A percentile compares a stretch with the other conserved stretches of the same genome.
These are phyloP conservation scores for Macroramphosus scolopax DNA, from an alignment of 2,797 vertebrate genomes.

Conservation along the genomic window DNA sequence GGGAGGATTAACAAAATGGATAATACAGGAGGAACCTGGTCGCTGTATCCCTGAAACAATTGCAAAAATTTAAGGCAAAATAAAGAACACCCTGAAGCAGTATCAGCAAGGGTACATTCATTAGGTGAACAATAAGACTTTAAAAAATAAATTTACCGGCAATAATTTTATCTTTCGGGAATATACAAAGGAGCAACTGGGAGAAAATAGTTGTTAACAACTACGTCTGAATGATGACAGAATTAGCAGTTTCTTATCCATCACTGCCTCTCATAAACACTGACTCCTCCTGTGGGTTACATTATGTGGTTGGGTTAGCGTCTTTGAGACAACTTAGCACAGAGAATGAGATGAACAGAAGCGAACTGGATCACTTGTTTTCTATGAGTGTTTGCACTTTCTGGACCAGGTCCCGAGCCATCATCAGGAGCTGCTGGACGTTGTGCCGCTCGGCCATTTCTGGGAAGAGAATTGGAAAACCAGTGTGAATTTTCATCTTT, in stretches of 20 bases:
- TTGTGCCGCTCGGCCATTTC: conserved; percentile 97
- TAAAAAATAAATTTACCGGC: conserved; percentile 51
- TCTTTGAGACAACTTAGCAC: conserved; percentile 23
- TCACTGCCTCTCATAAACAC: conserved; percentile 34
- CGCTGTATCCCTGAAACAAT: conserved; percentile 67
- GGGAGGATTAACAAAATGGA: conserved; percentile 25
- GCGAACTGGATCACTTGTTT: conserved; percentile 85
- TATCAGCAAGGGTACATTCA: conserved; percentile 69
- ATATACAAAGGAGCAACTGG: conserved; percentile 47
- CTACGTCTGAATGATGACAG: conserved; percentile 11
- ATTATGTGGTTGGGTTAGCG: conserved; percentile 26
- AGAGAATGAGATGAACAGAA: conserved; percentile 17
- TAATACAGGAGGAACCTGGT: conserved; percentile 47
- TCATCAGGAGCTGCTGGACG: conserved; percentile 87
- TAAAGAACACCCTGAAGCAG: conserved; percentile 69
- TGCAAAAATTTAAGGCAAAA: conserved; percentile 71
- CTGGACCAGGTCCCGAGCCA: conserved; percentile 92
- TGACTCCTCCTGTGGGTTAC: conserved; percentile 17
- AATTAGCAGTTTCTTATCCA: conserved; percentile 18
- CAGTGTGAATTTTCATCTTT: no score
- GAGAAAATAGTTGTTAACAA: conserved; percentile 36
- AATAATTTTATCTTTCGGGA: conserved; percentile 44
- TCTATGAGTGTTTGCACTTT: conserved; percentile 98
- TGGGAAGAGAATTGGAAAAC: conserved; percentile 53
- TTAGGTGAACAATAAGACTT: conserved; percentile 57